Percentiles rank a stretch among this genome's conserved stretches.
phyloP scores from a whole-genome alignment of 2,113 vertebrate genomes.

The Anser cygnoides region DNA sequence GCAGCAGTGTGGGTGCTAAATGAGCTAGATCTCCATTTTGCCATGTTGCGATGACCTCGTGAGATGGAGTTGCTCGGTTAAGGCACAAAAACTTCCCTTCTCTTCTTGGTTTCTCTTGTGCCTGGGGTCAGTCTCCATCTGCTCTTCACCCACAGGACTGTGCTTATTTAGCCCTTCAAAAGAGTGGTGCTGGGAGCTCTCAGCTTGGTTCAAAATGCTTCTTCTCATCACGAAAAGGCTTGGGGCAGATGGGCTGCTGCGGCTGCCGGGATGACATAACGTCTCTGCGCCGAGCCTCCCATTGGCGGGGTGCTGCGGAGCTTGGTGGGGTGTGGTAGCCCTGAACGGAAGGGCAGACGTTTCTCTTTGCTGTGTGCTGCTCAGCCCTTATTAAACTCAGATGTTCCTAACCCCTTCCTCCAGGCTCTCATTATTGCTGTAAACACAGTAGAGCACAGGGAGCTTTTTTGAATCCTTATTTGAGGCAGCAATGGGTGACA shows the following conservation, averaged over 20 bases:
- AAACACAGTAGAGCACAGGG: conserved; percentile 47
- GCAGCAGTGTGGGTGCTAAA: neutral
- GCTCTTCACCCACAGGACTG: neutral
- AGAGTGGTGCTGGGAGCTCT: conserved; percentile 7
- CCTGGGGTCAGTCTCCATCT: neutral
- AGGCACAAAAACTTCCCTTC: neutral
- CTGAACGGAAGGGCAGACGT: conserved; percentile 62
- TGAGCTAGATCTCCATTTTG: neutral
- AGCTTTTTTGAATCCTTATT: conserved; percentile 7
- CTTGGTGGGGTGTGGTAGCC: conserved; percentile 60
- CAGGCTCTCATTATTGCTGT: conserved; percentile 58
- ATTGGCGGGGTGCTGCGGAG: neutral
- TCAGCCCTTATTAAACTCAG: conserved; percentile 70
- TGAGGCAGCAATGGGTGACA: conserved; percentile 47
- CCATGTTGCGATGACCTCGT: neutral
- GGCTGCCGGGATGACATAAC: conserved; percentile 22
- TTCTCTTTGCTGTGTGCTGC: conserved; percentile 57
- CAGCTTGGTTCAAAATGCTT: neutral
- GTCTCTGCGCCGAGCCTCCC: neutral
- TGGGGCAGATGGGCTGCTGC: neutral
- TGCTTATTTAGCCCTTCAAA: neutral
- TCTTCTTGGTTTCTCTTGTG: neutral
- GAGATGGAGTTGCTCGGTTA: neutral
- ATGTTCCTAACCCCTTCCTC: conserved; percentile 66
- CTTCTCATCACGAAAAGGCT: neutral